Evolutionary conservation across 2,113 vertebrate species (phyloP), one percentile per base, ranked within the genome.

Genomic region (Odocoileus virginianus): DNA sequence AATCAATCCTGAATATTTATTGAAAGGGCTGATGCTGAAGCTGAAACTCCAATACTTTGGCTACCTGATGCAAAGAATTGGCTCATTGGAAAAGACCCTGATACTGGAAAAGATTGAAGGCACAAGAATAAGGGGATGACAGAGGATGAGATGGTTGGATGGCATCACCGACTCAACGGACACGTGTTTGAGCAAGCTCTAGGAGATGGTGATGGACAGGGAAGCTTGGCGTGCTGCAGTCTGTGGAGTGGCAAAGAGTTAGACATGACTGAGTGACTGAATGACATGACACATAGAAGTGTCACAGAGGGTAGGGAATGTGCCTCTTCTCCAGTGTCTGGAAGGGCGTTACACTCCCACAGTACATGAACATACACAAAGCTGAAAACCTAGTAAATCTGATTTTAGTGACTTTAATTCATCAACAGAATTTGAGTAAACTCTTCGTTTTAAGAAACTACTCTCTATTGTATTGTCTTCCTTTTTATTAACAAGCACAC

Each of bases 391-490:
- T 54, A 82, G 19, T 14, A 13, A 7, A 27, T 47, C 30, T 47
- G n/a, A 45, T 57, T 89, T 61, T 33, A 91, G 60, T 60, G n/a
- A 57, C 14, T 67, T 94, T 6, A 71, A 27, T 50, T 82, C 19
- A 36, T 71, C 36, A 43, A 15, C 36, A 78, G 25, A 61, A 21
- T 45, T 94, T 67, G 6, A 84, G 54, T 83, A 58, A 61, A 40
- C 21, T 28, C 47, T 93, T 96, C 15, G 14, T 81, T 95, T 95
- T 78, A 89, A 43, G 86, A 92, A 95, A 33, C 2, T 57, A 15
- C 47, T 50, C 47, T 36, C 33, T 81, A 52, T 54, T 82, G 17
- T 71, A 60, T 61, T 54, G 5, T 36, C 47, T 64, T 88, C 27
- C 17, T 76, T 52, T 94, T 61, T 16, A 61, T 83, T 76, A 88